These are phyloP conservation scores for Sternarchorhynchus goeldii DNA, from an alignment of 2,797 vertebrate genomes.

Conservation along the genomic window DNA sequence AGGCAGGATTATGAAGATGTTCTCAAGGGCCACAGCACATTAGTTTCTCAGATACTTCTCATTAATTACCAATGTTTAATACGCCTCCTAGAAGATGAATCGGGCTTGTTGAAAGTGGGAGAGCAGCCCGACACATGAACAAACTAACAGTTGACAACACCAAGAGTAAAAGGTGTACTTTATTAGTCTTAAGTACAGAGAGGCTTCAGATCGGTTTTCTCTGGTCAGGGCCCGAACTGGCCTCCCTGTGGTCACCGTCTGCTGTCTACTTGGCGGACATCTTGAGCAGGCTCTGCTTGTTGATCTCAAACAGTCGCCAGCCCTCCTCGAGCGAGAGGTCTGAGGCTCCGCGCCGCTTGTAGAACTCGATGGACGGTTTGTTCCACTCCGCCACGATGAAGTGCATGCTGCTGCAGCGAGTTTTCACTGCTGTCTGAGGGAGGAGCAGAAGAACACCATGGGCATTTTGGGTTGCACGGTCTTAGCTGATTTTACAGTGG, in stretches of 20 bases:
- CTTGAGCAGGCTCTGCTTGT: slow-evolving; percentile 64
- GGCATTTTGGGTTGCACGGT: too few relatives aligned
- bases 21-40: too few relatives aligned
- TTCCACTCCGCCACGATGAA: slow-evolving; percentile 80
- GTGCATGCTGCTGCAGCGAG: slow-evolving; percentile 80
- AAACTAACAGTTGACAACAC: too few relatives aligned
- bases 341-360: slow-evolving; percentile 68
- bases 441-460: neutral
- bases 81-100: too few relatives aligned
- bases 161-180: too few relatives aligned
- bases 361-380: slow-evolving; percentile 73
- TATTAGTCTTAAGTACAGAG: too few relatives aligned
- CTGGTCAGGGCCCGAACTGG: neutral
- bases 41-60: too few relatives aligned
- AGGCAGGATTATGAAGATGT: too few relatives aligned
- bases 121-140: too few relatives aligned
- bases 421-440: slow-evolving; percentile 76
- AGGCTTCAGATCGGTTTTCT: neutral
- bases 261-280: slow-evolving; percentile 46
- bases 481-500: neutral
- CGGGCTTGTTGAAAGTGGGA: too few relatives aligned
- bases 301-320: slow-evolving; percentile 78
- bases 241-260: neutral
- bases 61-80: too few relatives aligned
- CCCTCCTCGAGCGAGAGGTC: slow-evolving; percentile 77